phyloP scores from a whole-genome alignment of 2,888 invertebrate species.

The Atethmia centrago region DNA sequence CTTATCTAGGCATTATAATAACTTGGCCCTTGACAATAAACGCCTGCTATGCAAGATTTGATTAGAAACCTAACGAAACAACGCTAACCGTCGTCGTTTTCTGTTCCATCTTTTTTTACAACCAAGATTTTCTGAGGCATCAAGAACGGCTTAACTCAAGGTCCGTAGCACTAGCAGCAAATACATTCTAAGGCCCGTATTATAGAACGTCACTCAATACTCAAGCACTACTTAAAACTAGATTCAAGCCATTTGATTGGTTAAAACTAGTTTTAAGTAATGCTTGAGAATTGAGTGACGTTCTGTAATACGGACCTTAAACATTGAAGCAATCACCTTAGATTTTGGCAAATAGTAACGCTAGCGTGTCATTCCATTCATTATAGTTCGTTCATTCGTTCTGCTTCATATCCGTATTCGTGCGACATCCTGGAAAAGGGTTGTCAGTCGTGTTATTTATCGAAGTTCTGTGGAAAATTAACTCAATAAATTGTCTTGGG shows the following conservation, averaged over 20 bases:
- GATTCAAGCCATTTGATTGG: too few relatives aligned
- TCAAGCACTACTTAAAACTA: too few relatives aligned
- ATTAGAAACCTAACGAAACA: neutral
- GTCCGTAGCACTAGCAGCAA: neutral
- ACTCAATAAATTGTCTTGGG: neutral
- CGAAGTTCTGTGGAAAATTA: neutral
- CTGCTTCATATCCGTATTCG: neutral
- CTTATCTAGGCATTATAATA: neutral
- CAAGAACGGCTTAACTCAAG: neutral
- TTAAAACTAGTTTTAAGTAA: too few relatives aligned
- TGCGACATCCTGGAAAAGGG: neutral
- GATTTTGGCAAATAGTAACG: neutral
- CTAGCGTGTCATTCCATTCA: neutral
- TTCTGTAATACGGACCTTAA: too few relatives aligned
- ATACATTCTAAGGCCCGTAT: too few relatives aligned
- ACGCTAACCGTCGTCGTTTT: neutral
- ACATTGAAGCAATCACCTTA: neutral
- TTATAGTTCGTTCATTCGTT: too few relatives aligned
- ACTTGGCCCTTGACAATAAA: neutral
- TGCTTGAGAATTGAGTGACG: too few relatives aligned
- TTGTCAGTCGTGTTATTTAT: neutral
- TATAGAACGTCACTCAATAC: too few relatives aligned
- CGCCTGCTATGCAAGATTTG: neutral
- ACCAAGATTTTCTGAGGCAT: neutral
- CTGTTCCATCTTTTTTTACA: neutral